Percentiles rank a stretch among this genome's conserved stretches.
These are phyloP conservation scores for Idaea straminata DNA, from an alignment of 2,888 invertebrate genomes.

Conservation along the genomic window DNA sequence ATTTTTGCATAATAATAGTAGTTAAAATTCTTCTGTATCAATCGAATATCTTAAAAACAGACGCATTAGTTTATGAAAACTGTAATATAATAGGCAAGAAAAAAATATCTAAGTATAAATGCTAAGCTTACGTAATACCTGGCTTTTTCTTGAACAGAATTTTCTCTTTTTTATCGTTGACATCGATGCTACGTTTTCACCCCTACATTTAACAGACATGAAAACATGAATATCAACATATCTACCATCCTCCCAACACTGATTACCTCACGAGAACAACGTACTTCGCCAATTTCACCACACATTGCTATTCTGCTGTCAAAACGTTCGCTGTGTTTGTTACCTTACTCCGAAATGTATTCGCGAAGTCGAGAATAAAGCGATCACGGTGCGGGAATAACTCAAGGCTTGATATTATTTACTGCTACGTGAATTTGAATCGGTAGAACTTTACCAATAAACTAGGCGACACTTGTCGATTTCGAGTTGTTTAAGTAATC, in stretches of 20 bases:
- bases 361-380: conserved; percentile 19
- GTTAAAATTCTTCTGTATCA: no score
- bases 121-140: background rate
- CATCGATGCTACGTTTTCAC: background rate
- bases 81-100: no score
- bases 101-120: background rate
- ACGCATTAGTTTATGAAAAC: no score
- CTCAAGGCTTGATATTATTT: conserved; percentile 22
- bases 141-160: background rate
- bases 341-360: conserved; percentile 16
- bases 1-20: no score
- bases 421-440: conserved; percentile 23
- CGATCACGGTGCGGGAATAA: conserved; percentile 23
- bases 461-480: conserved; percentile 23
- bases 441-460: conserved; percentile 21
- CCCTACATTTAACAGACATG: background rate
- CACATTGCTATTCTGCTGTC: conserved; percentile 11
- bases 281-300: conserved; percentile 14
- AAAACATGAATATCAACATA: background rate
- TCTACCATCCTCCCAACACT: background rate
- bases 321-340: conserved; percentile 17
- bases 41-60: no score
- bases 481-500: conserved; percentile 4
- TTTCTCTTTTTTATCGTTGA: background rate
- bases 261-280: background rate